These are phyloP conservation scores for Nipponacmea schrenckii DNA, from an alignment of 2,888 invertebrate genomes.

Conservation along the genomic window DNA sequence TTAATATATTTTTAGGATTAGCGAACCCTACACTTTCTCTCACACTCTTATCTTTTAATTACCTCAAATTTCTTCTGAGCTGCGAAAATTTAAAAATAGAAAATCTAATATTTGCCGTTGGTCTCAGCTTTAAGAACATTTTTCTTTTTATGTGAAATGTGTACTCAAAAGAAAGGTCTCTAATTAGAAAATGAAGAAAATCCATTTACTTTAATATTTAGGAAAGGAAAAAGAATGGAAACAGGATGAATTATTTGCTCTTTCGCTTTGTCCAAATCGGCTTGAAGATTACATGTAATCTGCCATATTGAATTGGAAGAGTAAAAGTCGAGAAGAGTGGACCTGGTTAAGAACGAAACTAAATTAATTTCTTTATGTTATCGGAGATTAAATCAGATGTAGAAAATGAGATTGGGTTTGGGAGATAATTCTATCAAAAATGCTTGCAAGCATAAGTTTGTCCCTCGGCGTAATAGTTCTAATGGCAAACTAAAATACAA, in stretches of 20 bases:
- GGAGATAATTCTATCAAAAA: too few relatives aligned
- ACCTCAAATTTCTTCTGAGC: not conserved
- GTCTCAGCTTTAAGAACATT: constrained; percentile 4
- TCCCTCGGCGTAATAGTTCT: too few relatives aligned
- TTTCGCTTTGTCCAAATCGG: constrained; percentile 7
- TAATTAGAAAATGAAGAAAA: constrained; percentile 1
- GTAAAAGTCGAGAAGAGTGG: constrained; percentile 1
- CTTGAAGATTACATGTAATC: constrained; percentile 6
- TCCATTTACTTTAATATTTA: not conserved
- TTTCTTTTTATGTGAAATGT: not conserved
- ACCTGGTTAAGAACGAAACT: not conserved
- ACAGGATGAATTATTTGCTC: not conserved
- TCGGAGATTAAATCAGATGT: not conserved
- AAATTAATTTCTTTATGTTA: constrained; percentile 6
- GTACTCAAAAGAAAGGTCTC: not conserved
- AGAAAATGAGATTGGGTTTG: too few relatives aligned
- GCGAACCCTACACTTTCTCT: too few relatives aligned
- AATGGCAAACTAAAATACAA: too few relatives aligned
- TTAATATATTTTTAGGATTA: too few relatives aligned
- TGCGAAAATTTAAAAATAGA: not conserved
- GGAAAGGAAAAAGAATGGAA: not conserved
- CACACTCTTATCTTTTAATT: too few relatives aligned
- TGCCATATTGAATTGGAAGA: not conserved
- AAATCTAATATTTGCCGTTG: not conserved
- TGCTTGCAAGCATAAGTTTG: too few relatives aligned